Base-by-base conservation (phyloP, 2,113 vertebrate genomes). In the Notechis scutatus region DNA sequence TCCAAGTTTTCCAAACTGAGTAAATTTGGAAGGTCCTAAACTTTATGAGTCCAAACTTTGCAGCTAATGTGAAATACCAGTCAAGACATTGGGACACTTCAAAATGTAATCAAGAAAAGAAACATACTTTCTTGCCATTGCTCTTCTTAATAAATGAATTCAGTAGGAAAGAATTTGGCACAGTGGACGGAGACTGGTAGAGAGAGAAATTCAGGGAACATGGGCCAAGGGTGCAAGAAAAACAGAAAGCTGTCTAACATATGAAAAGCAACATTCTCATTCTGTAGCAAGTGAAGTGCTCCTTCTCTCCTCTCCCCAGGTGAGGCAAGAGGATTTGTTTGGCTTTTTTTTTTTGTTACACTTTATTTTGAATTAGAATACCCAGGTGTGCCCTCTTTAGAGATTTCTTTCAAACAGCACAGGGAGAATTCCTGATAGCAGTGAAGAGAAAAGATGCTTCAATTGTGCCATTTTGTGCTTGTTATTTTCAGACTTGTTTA, bases 141-240 rank as follows among this genome's bases (percentile, higher is more conserved):
- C 26, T 89, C 47, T 64, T 29, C n/a, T 0, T 91, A 86, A 61
- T 8, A 39, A 4, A 88, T 39, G 34, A 93, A 92, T 81, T 93
- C 55, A n/a, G 0, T 11, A 86, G 69, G 74, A 93, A 93, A 86
- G 74, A 90, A 90, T 93, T 90, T 61, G 69, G 26, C 26, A 50
- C 2, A 29, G 6, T 81, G 24, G 5, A 39, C 26, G 0, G 0
- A 15, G 29, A 12, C 0, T 10, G 69, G 54, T 39, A 50, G 54
- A 61, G 23, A 91, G 29, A n/a, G 69, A 45, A 81, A 1, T 54
- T 24, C 57, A 20, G 0, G 0, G 26, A 24, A 87, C 59, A 14
- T 91, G 85, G 61, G 57, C 88, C 7, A 57, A 11, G 56, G 26
- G 24, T 34, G 59, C 89, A 18, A 45, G 3, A 12, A 56, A 15